Evolutionary conservation across 2,888 invertebrate genomes (phyloP).

Genomic region (Cerastis rubricosa): DNA sequence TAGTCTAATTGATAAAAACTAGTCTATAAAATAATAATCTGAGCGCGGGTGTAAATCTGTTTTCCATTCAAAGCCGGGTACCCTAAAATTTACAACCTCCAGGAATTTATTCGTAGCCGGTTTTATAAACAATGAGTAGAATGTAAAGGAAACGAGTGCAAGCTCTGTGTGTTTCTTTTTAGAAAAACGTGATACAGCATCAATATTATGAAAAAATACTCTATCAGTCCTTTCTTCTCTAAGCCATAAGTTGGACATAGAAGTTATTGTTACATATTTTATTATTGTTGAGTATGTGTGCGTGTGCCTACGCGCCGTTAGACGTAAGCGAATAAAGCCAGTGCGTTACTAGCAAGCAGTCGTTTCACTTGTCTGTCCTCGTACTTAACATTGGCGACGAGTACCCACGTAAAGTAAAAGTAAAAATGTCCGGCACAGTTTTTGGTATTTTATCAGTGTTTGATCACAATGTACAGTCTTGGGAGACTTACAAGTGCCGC

Average conservation of each 20-base stretch:
- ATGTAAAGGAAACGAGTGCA: slow-evolving; percentile 25
- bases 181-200: not conserved
- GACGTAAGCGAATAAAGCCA: too few species aligned
- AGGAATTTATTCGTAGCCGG: slow-evolving; percentile 46
- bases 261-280: not conserved
- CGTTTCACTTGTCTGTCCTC: too few species aligned
- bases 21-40: not conserved
- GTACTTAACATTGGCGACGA: too few species aligned
- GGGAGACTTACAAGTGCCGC: too few species aligned
- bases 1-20: not conserved
- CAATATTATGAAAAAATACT: not conserved
- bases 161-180: slow-evolving; percentile 14
- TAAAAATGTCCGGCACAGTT: too few species aligned
- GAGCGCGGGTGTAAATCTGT: not conserved
- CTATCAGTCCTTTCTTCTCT: not conserved
- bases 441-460: too few species aligned
- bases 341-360: too few species aligned
- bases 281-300: not conserved
- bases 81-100: slow-evolving; percentile 56
- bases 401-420: too few species aligned
- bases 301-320: too few species aligned
- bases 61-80: not conserved
- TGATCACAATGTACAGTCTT: too few species aligned
- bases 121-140: slow-evolving; percentile 42
- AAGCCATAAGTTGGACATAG: not conserved